Conservation (phyloP, 1,140 invertebrate genomes). For the Achatina immaculata region DNA sequence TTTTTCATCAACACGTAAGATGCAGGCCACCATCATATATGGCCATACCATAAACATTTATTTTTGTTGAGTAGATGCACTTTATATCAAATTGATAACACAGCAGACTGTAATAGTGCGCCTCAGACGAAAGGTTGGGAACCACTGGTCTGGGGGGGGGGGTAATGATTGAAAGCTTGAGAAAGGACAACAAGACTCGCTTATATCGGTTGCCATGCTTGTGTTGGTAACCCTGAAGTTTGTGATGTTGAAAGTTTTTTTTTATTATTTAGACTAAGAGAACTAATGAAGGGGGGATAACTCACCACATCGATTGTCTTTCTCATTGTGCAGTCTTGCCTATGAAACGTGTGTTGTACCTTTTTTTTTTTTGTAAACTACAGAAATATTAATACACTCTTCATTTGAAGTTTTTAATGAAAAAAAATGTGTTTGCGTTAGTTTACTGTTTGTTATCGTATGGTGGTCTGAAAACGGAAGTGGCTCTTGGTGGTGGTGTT, state of each 20-base stretch:
- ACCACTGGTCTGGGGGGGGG: background rate
- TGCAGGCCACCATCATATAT: too few relatives aligned
- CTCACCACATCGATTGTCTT: background rate
- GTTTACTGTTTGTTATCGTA: too few relatives aligned
- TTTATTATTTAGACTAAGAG: background rate
- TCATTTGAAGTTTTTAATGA: conserved; percentile 4
- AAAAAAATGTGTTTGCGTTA: too few relatives aligned
- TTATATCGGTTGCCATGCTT: background rate
- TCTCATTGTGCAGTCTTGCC: background rate
- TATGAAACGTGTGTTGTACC: background rate
- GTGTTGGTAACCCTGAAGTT: background rate
- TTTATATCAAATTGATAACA: too few relatives aligned
- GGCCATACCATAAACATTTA: too few relatives aligned
- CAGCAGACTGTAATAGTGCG: too few relatives aligned
- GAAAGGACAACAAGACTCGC: background rate
- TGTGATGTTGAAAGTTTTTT: background rate
- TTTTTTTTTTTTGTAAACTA: background rate
- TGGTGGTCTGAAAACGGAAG: too few relatives aligned
- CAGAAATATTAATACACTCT: background rate
- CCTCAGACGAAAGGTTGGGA: background rate
- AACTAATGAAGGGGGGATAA: background rate
- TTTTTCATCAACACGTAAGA: too few relatives aligned
- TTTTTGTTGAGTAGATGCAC: too few relatives aligned
- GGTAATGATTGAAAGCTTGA: background rate
- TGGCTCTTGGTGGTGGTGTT: too few relatives aligned